Conservation (phyloP, 2,797 vertebrate species). For the Scomberomorus guttatus region DNA sequence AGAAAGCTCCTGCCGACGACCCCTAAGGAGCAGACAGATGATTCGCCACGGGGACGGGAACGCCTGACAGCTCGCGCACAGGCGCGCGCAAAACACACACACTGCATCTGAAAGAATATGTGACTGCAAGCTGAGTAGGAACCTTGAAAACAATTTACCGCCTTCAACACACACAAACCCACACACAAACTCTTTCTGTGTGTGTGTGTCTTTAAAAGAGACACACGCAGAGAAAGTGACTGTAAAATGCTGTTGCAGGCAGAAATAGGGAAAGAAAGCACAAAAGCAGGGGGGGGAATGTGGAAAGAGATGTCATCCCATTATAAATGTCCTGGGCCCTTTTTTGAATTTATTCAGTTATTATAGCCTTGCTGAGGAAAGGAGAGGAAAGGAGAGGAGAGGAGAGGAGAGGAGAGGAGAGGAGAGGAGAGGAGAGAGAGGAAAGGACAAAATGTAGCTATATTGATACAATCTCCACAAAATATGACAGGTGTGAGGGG, state of each 20-base stretch:
- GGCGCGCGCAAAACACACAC: conserved; percentile 12
- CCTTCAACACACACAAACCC: conserved; percentile 35
- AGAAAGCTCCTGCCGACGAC: conserved; percentile 65
- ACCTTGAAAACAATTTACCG: conserved; percentile 70
- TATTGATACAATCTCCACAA: not conserved
- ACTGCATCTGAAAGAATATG: conserved; percentile 46
- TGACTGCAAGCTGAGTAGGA: conserved; percentile 50
- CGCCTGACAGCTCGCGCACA: conserved; percentile 41
- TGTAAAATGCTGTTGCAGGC: conserved; percentile 28
- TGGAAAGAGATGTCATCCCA: conserved; percentile 16
- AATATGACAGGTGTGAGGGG: not conserved
- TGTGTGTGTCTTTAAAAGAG: conserved; percentile 18
- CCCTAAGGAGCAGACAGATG: conserved; percentile 71
- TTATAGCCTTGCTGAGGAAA: not conserved
- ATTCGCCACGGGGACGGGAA: conserved; percentile 56
- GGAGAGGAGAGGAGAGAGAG: not conserved
- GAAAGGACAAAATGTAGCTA: not conserved
- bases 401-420: not conserved
- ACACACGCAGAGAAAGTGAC: conserved; percentile 5
- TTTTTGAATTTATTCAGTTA: conserved; percentile 9
- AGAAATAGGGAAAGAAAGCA: conserved; percentile 25
- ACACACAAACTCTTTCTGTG: conserved; percentile 10
- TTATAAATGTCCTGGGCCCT: conserved; percentile 24
- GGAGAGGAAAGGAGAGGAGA: not conserved
- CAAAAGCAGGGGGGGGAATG: not conserved